Evolutionary conservation across 1,140 invertebrate species (phyloP).

Genomic region (Heliconius melpomene): DNA sequence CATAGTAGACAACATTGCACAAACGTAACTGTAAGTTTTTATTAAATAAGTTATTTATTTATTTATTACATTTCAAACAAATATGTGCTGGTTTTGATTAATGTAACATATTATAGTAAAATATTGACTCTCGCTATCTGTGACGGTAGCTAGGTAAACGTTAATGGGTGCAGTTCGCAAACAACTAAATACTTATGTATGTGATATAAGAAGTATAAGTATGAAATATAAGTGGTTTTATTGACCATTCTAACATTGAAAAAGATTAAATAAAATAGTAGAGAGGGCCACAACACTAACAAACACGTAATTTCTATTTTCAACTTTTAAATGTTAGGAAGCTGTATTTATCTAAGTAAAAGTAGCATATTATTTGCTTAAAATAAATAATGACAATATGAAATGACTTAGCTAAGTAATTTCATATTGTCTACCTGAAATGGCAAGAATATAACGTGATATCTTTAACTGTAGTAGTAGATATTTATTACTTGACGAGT

Average conservation of each 20-base stretch:
- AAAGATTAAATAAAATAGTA: no score
- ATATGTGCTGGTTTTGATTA: conserved; percentile 8
- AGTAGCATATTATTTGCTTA: no score
- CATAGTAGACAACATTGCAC: neutral
- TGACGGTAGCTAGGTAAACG: conserved; percentile 52
- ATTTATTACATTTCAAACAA: neutral
- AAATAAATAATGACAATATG: no score
- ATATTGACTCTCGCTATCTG: conserved; percentile 57
- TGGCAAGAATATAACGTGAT: neutral
- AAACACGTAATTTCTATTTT: no score
- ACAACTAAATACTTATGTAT: conserved; percentile 28
- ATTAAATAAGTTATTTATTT: neutral
- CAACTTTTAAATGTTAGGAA: no score
- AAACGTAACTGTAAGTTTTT: neutral
- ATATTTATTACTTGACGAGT: no score
- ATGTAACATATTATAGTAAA: conserved; percentile 21
- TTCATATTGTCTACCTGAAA: neutral
- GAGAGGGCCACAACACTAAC: no score
- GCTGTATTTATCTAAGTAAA: no score
- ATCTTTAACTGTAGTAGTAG: neutral
- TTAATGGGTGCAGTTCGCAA: conserved; percentile 52
- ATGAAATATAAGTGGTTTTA: no score
- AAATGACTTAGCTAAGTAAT: no score
- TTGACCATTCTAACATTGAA: no score
- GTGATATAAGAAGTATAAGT: no score